Percentiles rank a stretch among this genome's conserved stretches.
phyloP scores from a whole-genome alignment of 2,888 invertebrate species.

The Mactromeris polynyma region DNA sequence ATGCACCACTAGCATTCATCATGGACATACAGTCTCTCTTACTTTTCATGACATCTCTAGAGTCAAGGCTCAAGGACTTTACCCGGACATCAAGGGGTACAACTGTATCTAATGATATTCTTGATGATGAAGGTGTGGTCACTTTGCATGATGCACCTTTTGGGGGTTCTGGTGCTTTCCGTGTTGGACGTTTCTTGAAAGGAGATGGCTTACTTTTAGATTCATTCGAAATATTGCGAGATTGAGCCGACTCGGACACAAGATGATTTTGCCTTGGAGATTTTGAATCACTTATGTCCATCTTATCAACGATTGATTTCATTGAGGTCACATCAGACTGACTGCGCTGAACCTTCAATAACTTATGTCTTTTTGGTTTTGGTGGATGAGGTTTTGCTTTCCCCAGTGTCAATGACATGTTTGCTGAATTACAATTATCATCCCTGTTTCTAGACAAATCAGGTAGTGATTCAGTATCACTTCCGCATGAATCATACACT shows the following conservation, averaged over 20 bases:
- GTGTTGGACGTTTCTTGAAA: constrained; percentile 71
- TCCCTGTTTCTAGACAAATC: constrained; percentile 52
- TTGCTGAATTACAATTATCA: constrained; percentile 39
- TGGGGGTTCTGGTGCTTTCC: constrained; percentile 81
- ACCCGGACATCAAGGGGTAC: constrained; percentile 54
- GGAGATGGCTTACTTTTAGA: constrained; percentile 31
- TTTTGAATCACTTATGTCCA: constrained; percentile 40
- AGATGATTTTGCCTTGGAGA: constrained; percentile 38
- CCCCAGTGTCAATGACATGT: constrained; percentile 59
- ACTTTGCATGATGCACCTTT: constrained; percentile 45
- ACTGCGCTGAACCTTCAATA: constrained; percentile 78
- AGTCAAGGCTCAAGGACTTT: constrained; percentile 44
- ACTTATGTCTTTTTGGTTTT: constrained; percentile 80
- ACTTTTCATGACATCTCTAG: background rate
- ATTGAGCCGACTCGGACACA: constrained; percentile 26
- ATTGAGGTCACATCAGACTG: constrained; percentile 80
- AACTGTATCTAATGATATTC: constrained; percentile 44
- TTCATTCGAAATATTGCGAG: background rate
- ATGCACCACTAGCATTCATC: constrained; percentile 40
- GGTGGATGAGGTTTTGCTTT: constrained; percentile 77
- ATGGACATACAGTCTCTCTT: background rate
- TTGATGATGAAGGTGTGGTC: constrained; percentile 42
- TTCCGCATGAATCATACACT: constrained; percentile 66
- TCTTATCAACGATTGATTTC: constrained; percentile 69
- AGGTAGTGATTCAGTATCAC: constrained; percentile 71